Evolutionary conservation across 2,888 invertebrate genomes (phyloP).

Genomic region (Notocelia uddmanniana): DNA sequence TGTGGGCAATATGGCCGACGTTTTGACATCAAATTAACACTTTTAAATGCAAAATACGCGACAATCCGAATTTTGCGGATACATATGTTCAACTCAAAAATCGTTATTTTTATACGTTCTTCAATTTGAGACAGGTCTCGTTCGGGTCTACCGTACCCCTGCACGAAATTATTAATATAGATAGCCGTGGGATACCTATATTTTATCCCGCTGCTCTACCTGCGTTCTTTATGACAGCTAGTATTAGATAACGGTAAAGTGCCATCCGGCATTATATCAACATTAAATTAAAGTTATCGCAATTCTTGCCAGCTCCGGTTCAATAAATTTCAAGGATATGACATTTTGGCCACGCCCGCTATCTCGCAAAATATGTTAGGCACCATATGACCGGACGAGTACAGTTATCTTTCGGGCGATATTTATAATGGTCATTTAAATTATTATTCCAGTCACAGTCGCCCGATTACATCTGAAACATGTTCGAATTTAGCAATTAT

Average conservation of each 20-base stretch:
- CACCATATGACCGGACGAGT: slow-evolving; percentile 67
- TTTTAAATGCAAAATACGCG: too few relatives aligned
- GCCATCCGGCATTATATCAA: slow-evolving; percentile 12
- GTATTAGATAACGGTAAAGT: not conserved
- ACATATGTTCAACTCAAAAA: too few relatives aligned
- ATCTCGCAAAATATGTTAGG: slow-evolving; percentile 57
- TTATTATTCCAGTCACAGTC: slow-evolving; percentile 67
- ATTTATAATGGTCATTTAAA: slow-evolving; percentile 65
- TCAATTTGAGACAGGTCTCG: too few relatives aligned
- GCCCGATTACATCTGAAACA: slow-evolving; percentile 62
- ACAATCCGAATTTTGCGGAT: too few relatives aligned
- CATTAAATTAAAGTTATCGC: slow-evolving; percentile 16
- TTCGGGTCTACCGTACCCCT: too few relatives aligned
- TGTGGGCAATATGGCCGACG: too few relatives aligned
- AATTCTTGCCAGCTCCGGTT: slow-evolving; percentile 19
- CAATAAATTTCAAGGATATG: slow-evolving; percentile 39
- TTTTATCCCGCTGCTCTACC: too few relatives aligned
- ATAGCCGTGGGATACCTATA: too few relatives aligned
- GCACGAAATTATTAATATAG: too few relatives aligned
- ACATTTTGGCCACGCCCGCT: slow-evolving; percentile 56
- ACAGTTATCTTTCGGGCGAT: slow-evolving; percentile 71
- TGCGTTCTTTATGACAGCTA: not conserved
- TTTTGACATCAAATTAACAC: too few relatives aligned
- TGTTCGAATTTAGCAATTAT: slow-evolving; percentile 54
- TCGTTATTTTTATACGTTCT: too few relatives aligned